Evolutionary conservation across 2,888 invertebrate genomes (phyloP).

Genomic region (Sarcophaga carnaria): DNA sequence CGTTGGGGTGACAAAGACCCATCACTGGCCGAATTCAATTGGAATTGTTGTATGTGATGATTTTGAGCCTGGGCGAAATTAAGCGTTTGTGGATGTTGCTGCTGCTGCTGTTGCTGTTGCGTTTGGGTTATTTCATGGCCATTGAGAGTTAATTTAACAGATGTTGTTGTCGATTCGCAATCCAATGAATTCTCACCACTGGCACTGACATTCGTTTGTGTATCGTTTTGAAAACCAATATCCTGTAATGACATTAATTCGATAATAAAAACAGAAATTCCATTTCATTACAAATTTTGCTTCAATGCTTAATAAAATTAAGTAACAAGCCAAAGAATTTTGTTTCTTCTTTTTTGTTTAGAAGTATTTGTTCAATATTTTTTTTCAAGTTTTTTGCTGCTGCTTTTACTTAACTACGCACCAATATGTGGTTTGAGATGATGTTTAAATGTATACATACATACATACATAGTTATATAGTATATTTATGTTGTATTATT

Average conservation of each 20-base stretch:
- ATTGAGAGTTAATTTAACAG: slow-evolving; percentile 74
- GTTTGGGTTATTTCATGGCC: slow-evolving; percentile 76
- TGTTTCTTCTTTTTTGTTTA: slow-evolving; percentile 9
- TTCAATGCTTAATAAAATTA: not conserved
- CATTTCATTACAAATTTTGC: not conserved
- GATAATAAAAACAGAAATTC: not conserved
- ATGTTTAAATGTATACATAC: not conserved
- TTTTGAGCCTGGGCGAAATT: slow-evolving; percentile 54
- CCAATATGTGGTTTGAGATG: slow-evolving; percentile 27
- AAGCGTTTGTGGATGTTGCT: slow-evolving; percentile 46
- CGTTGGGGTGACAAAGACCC: slow-evolving; percentile 84
- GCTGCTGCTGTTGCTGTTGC: slow-evolving; percentile 49
- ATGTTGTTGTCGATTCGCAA: slow-evolving; percentile 82
- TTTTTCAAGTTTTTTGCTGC: not conserved
- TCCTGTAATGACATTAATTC: slow-evolving; percentile 82
- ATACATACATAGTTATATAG: not conserved
- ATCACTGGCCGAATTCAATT: slow-evolving; percentile 76
- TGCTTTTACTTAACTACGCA: slow-evolving; percentile 39
- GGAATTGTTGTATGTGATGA: slow-evolving; percentile 68
- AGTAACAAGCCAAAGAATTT: slow-evolving; percentile 55
- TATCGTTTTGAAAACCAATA: slow-evolving; percentile 90
- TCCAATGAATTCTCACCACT: slow-evolving; percentile 83
- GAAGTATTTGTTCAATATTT: not conserved
- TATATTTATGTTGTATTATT: slow-evolving; percentile 10
- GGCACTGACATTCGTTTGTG: slow-evolving; percentile 88